Evolutionary conservation across 2,797 vertebrate species (phyloP).

Genomic region (Yasuhikotakia modesta): DNA sequence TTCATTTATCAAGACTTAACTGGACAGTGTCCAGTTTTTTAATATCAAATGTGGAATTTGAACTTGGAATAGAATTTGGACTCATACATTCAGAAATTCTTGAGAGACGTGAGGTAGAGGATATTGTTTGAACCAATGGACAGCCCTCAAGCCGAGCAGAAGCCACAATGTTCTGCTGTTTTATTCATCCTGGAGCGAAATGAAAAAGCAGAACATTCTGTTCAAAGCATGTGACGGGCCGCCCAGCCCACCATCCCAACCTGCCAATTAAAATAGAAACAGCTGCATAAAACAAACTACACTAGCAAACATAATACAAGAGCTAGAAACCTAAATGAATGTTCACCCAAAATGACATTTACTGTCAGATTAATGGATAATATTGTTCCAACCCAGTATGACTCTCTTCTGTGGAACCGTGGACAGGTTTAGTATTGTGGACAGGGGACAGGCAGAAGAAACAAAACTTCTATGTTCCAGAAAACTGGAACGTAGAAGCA

Average conservation of each 20-base stretch:
- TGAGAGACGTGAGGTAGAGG: conserved; percentile 53
- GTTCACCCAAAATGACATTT: not conserved
- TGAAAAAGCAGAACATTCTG: conserved; percentile 54
- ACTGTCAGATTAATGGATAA: not conserved
- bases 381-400: not conserved
- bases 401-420: too few species aligned
- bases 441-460: too few species aligned
- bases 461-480: too few species aligned
- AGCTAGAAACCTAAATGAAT: not conserved
- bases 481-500: too few species aligned
- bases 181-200: conserved; percentile 52
- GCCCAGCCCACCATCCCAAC: conserved; percentile 26
- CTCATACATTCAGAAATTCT: conserved; percentile 48
- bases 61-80: conserved; percentile 51
- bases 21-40: conserved; percentile 48
- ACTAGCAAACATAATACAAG: conserved; percentile 1
- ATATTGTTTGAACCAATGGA: conserved; percentile 57
- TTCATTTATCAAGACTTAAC: not conserved
- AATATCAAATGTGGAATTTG: conserved; percentile 60
- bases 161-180: conserved; percentile 54
- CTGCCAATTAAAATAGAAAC: conserved; percentile 25
- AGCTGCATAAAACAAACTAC: not conserved
- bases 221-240: conserved; percentile 52
- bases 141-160: conserved; percentile 45
- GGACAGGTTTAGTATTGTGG: too few species aligned